Base-by-base conservation (phyloP, 2,797 vertebrate species). In the Falco peregrinus region DNA sequence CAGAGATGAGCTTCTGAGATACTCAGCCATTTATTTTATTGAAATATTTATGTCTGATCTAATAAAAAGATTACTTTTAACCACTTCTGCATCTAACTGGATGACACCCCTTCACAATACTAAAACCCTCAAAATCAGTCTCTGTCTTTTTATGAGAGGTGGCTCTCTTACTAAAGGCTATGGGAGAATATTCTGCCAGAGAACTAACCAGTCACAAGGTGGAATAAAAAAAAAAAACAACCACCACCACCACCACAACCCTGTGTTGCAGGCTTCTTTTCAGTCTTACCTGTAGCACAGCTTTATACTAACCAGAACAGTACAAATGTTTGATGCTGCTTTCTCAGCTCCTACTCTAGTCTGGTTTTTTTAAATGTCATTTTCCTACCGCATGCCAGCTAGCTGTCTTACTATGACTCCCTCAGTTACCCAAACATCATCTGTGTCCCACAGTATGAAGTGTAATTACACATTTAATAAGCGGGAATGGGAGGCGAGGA, bases 401-500 rank as follows among this genome's bases (percentile, higher is more conserved):
- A 47, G 84, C 84, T 88, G 28, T 54, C 87, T 93, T 95, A 91
- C 85, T 37, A 10, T 37, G 20, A 31, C 88, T 78, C 79, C 94
- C 96, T 96, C 68, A 17, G 93, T 96, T 94, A 96, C 96, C 96
- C 95, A 95, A 97, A 96, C 57, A 97, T 97, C 84, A 96, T 95
- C 97, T 76, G 87, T 96, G 88, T 97, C 96, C 95, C 90, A 67
- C 82, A 92, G 65, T 57, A 45, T 83, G 61, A 91, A 97, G 48
- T 94, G 60, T 97, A 98, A 90, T 95, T 98, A 97, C 94, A 1
- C 75, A 65, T 75, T 95, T 83, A 16, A 96, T 97, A 98, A 97
- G 95, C 47, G 68, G 65, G 91, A 96, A 91, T 67, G 94, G 89
- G 65, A 96, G 86, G 56, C 37, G 28, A 56, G 81, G 74, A n/a